Percentiles rank a stretch among this genome's conserved stretches.
These are phyloP conservation scores for Pelmatolapia mariae DNA, from an alignment of 2,113 vertebrate genomes.

Conservation along the genomic window DNA sequence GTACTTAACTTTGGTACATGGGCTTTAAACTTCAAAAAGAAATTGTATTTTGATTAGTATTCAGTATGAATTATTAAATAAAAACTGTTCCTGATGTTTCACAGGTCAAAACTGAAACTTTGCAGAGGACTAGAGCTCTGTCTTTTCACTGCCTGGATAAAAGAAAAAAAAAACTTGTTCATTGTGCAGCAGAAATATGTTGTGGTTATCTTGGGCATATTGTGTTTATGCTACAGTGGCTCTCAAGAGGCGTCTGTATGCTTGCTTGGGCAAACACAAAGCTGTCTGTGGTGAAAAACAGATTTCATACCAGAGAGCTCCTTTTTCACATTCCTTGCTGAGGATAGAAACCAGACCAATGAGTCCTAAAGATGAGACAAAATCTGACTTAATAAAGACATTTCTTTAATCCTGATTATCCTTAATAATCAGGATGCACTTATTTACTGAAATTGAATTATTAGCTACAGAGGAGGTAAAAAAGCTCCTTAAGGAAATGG, in stretches of 20 bases:
- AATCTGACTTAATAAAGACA: background rate
- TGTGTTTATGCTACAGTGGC: background rate
- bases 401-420: background rate
- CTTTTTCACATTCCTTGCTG: background rate
- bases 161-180: background rate
- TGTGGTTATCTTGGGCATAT: constrained; percentile 14
- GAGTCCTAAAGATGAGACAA: background rate
- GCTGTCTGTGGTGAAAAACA: background rate
- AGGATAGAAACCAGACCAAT: background rate
- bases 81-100: background rate
- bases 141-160: background rate
- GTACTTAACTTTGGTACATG: background rate
- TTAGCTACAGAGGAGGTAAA: background rate
- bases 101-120: background rate
- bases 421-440: background rate
- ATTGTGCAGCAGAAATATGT: background rate
- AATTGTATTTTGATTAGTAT: background rate
- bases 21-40: background rate
- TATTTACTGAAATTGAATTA: background rate
- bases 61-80: background rate
- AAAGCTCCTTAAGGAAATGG: background rate
- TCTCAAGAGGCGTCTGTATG: background rate
- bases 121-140: background rate
- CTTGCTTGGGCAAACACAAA: constrained; percentile 10
- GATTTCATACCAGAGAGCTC: constrained; percentile 1